Base-by-base conservation (phyloP, 2,888 invertebrate genomes). In the Glaucopsyche alexis region DNA sequence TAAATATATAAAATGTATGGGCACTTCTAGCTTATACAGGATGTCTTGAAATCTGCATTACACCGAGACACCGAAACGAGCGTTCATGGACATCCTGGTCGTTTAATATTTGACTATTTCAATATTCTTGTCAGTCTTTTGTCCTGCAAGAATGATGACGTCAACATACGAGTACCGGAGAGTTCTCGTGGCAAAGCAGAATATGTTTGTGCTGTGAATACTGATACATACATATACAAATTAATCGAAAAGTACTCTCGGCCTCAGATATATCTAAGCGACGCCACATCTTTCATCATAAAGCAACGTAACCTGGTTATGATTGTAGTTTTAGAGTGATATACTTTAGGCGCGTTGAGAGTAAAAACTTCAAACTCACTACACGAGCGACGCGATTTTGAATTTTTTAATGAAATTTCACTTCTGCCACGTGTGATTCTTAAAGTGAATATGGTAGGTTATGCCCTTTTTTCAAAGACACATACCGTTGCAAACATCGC, bases 51-150 rank as follows among this genome's bases (percentile, higher is more conserved):
- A 88, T 85, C 29, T 29, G 29, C 2, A 2, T 29, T 29, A 82
- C 82, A 8, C 42, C 3, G 49, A 60, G 47, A 29, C 65, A 72
- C 47, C 42, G 60, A 71, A 14, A 74, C 8, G 70, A 71, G 74
- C 64, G 82, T 85, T 87, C 83, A 78, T 75, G 82, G 85, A 87
- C 88, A 89, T 79, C 85, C 87, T 83, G 83, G 71, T 74, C 73
- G 79, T 81, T 80, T 79, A 80, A 79, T 79, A 82, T 78, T 80
- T 79, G 80, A 85, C 83, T 84, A 85, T 84, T 84, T 82, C 80
- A 77, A 76, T 80, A 81, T 81, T 85, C 82, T 84, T 82, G 86
- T 89, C 88, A 91, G 91, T 90, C 89, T 90, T 90, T 83, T 83
- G 83, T 84, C 85, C 85, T 84, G 76, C 79, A 81, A 79, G 73